Conservation (phyloP, 1,140 invertebrate species). For the Philopotamus ludificatus region DNA sequence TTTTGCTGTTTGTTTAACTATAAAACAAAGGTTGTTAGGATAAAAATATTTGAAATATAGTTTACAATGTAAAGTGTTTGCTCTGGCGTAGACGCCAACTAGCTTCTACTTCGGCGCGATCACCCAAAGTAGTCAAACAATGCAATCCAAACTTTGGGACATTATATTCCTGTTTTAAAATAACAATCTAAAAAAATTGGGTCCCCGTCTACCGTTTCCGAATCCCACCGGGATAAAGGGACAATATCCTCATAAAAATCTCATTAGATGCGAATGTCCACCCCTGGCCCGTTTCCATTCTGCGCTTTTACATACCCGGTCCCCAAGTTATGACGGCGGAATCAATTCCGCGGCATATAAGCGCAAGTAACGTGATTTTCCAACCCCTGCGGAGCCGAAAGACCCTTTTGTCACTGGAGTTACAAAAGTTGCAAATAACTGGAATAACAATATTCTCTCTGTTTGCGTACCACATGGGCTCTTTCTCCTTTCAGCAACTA, state of each 20-base stretch:
- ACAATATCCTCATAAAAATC: constrained; percentile 32
- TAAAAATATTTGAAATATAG: constrained; percentile 27
- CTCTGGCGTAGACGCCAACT: not conserved
- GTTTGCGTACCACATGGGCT: not conserved
- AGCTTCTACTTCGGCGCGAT: not conserved
- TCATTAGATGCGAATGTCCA: constrained; percentile 15
- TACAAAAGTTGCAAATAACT: constrained; percentile 35
- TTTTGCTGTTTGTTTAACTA: constrained; percentile 15
- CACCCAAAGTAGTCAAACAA: constrained; percentile 8
- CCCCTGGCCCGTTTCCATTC: not conserved
- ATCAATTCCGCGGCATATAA: constrained; percentile 39
- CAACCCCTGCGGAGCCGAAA: not conserved
- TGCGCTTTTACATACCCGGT: not conserved
- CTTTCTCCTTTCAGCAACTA: not conserved
- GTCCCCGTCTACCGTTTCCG: not conserved
- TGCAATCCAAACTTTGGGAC: not conserved
- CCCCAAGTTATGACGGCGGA: not conserved
- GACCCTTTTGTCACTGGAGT: constrained; percentile 6
- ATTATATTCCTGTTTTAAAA: not conserved
- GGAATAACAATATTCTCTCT: constrained; percentile 34
- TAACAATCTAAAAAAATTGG: not conserved
- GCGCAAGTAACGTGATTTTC: constrained; percentile 38
- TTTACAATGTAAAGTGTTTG: constrained; percentile 21
- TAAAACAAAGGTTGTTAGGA: constrained; percentile 25
- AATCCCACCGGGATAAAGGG: constrained; percentile 12